Percentiles rank a stretch among this genome's conserved stretches.
These are phyloP conservation scores for Diogma glabrata DNA, from an alignment of 2,888 invertebrate species.

Conservation along the genomic window DNA sequence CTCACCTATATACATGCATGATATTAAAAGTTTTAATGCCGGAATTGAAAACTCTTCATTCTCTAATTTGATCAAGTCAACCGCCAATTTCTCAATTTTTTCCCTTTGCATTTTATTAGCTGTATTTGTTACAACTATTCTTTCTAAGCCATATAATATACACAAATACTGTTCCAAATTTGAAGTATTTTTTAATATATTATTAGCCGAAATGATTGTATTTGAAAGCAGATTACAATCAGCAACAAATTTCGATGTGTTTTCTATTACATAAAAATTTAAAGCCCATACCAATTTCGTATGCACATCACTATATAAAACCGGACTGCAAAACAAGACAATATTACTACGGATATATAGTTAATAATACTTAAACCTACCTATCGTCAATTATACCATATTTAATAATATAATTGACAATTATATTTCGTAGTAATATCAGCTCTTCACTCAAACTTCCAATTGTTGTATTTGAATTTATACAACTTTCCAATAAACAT, in stretches of 20 bases:
- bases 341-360: too few relatives aligned
- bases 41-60: slow-evolving; percentile 58
- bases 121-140: slow-evolving; percentile 48
- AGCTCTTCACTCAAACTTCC: slow-evolving; percentile 37
- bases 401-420: slow-evolving; percentile 34
- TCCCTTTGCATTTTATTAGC: slow-evolving; percentile 45
- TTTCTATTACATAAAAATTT: slow-evolving; percentile 64
- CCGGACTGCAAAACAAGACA: too few relatives aligned
- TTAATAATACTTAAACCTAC: slow-evolving; percentile 20
- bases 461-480: slow-evolving; percentile 35
- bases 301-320: slow-evolving; percentile 44
- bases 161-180: slow-evolving; percentile 37
- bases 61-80: slow-evolving; percentile 54
- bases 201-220: slow-evolving; percentile 45
- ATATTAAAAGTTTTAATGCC: slow-evolving; percentile 60
- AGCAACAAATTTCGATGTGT: slow-evolving; percentile 50
- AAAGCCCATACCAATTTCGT: slow-evolving; percentile 60
- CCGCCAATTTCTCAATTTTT: slow-evolving; percentile 53
- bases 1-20: slow-evolving; percentile 65
- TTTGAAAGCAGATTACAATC: slow-evolving; percentile 45
- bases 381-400: slow-evolving; percentile 37
- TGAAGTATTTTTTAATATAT: slow-evolving; percentile 36
- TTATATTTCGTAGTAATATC: slow-evolving; percentile 32
- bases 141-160: slow-evolving; percentile 53
- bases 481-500: slow-evolving; percentile 34